Conservation (phyloP, 2,797 vertebrate species). For the Crenuchus spilurus region DNA sequence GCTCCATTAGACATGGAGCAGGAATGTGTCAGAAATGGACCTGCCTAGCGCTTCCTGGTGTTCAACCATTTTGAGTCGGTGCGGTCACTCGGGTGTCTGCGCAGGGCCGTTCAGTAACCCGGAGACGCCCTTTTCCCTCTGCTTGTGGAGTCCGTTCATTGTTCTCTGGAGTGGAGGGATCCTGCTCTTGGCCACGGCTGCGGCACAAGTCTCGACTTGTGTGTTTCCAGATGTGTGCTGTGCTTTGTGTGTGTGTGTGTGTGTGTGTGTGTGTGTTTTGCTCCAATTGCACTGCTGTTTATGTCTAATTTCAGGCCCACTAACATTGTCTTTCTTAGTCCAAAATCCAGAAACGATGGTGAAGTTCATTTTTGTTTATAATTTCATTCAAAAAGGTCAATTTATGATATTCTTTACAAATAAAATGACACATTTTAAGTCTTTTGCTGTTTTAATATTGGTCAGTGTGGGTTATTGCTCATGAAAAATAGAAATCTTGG, state of each 20-base stretch:
- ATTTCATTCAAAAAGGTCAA: too few species aligned
- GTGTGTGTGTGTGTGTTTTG: constrained; percentile 7
- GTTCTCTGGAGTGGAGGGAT: constrained; percentile 67
- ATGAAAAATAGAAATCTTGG: too few species aligned
- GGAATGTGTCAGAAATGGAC: constrained; percentile 29
- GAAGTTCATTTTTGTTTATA: too few species aligned
- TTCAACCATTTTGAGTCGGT: constrained; percentile 19
- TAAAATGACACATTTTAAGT: too few species aligned
- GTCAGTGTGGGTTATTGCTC: too few species aligned
- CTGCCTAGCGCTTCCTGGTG: constrained; percentile 14
- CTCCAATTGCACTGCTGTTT: background rate
- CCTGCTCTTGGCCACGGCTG: constrained; percentile 35
- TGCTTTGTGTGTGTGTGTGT: background rate
- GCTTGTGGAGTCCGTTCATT: constrained; percentile 67
- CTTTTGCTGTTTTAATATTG: too few species aligned
- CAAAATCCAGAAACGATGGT: too few species aligned
- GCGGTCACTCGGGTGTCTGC: constrained; percentile 12
- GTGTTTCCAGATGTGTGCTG: constrained; percentile 52
- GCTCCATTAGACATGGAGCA: constrained; percentile 3
- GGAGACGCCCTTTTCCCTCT: constrained; percentile 25
- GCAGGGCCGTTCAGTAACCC: constrained; percentile 15
- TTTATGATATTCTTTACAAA: too few species aligned
- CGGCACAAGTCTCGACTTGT: constrained; percentile 31
- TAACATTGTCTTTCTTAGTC: background rate
- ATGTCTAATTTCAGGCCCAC: background rate